These are phyloP conservation scores for Boloria euphrosyne DNA, from an alignment of 2,888 invertebrate species.

Conservation along the genomic window DNA sequence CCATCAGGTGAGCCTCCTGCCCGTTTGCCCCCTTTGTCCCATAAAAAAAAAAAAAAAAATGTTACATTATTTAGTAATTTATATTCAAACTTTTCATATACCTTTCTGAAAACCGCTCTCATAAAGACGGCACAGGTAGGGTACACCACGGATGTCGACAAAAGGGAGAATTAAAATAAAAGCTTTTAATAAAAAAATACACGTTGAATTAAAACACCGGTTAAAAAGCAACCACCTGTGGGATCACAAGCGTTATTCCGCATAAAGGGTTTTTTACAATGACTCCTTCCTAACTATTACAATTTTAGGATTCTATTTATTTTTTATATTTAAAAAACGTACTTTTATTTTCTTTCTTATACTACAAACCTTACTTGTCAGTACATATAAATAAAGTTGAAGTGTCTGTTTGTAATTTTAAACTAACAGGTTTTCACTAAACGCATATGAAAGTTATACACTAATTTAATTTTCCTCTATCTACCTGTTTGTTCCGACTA, in stretches of 20 bases:
- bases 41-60: no score
- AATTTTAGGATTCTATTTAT: neutral
- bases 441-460: no score
- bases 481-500: no score
- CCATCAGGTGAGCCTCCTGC: no score
- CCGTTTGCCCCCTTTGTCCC: no score
- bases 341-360: neutral
- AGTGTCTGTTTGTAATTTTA: no score
- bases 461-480: no score
- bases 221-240: slow-evolving; percentile 24
- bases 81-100: neutral
- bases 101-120: neutral
- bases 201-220: slow-evolving; percentile 16
- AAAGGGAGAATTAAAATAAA: slow-evolving; percentile 5
- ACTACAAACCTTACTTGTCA: neutral
- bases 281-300: slow-evolving; percentile 11
- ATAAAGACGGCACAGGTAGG: neutral
- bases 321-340: neutral
- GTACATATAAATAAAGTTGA: no score
- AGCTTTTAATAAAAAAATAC: slow-evolving; percentile 5
- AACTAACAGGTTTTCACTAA: no score
- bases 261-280: slow-evolving; percentile 4
- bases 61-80: no score
- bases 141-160: slow-evolving; percentile 2
- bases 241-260: slow-evolving; percentile 17